A percentile compares a stretch with the other conserved stretches of the same genome.
Conservation (phyloP, 1,140 invertebrate genomes). For the Pseudomyrmex concolor region DNA sequence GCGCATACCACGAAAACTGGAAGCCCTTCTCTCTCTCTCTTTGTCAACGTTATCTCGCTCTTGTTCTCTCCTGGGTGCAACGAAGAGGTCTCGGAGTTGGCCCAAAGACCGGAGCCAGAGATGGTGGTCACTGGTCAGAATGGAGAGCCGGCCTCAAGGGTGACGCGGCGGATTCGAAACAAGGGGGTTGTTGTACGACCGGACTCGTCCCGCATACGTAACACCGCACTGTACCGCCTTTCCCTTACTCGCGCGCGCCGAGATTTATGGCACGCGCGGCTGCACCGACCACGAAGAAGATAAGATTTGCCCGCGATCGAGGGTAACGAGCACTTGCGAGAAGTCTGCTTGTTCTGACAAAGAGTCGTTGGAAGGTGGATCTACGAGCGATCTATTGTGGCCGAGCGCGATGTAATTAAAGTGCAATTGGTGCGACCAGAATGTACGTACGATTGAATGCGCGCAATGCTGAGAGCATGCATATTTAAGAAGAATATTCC, state of each 20-base stretch:
- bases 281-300: conserved; percentile 44
- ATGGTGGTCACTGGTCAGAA: conserved; percentile 44
- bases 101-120: conserved; percentile 7
- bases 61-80: background rate
- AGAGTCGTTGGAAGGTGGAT: conserved; percentile 28
- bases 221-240: conserved; percentile 30
- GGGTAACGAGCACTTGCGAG: conserved; percentile 32
- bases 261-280: conserved; percentile 63
- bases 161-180: conserved; percentile 37
- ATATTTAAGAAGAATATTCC: background rate
- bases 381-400: conserved; percentile 44
- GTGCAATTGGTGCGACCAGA: conserved; percentile 13
- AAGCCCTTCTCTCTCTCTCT: background rate
- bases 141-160: conserved; percentile 35
- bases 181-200: conserved; percentile 57
- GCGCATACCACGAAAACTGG: conserved; percentile 57
- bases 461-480: background rate
- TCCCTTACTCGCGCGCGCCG: background rate
- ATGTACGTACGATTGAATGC: background rate
- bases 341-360: conserved; percentile 8
- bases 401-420: conserved; percentile 32
- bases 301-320: conserved; percentile 49
- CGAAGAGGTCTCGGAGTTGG: conserved; percentile 20
- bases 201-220: conserved; percentile 68
- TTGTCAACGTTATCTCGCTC: background rate